Conservation (phyloP, 1,140 invertebrate genomes). For the Ceratitis capitata region DNA sequence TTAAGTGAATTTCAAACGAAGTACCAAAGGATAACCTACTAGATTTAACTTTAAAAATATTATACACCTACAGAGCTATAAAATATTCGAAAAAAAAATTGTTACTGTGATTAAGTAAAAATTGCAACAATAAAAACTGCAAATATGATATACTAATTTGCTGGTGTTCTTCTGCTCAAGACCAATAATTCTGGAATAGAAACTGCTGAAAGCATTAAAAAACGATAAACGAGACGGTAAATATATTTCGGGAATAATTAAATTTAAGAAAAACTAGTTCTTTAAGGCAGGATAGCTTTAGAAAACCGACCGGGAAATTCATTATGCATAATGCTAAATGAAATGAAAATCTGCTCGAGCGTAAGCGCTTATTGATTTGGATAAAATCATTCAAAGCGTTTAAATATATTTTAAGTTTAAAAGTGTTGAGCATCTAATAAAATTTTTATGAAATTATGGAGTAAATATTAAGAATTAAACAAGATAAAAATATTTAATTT, state of each 20-base stretch:
- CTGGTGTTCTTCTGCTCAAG: neutral
- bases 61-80: neutral
- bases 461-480: no score
- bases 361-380: no score
- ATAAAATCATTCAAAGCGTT: no score
- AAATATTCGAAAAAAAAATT: neutral
- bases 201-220: neutral
- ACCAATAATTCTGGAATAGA: neutral
- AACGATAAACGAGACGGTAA: neutral
- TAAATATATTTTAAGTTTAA: no score
- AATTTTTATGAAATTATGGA: no score
- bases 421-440: no score
- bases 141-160: no score
- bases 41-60: neutral
- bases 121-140: neutral
- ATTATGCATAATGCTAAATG: no score
- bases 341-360: no score
- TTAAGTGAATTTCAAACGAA: neutral
- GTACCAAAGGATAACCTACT: slow-evolving; percentile 39
- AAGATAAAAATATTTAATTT: no score
- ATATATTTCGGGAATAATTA: neutral
- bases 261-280: neutral
- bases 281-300: no score
- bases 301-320: no score
- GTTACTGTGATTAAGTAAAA: neutral